phyloP scores from a whole-genome alignment of 1,140 invertebrate genomes.

The Drosophila athabasca region DNA sequence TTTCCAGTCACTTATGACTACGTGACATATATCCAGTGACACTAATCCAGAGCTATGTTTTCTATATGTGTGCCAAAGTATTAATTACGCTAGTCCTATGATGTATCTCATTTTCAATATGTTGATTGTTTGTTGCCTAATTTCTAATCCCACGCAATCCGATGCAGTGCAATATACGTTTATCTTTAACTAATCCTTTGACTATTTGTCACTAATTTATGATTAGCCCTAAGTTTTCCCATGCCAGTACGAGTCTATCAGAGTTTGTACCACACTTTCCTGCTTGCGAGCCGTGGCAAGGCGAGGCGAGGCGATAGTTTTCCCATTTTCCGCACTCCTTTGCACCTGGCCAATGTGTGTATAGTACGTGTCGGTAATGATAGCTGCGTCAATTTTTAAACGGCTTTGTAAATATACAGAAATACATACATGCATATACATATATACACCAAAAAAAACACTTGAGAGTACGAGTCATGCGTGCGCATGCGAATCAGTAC shows the following conservation, averaged over 20 bases:
- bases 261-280: constrained; percentile 7
- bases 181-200: constrained; percentile 2
- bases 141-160: constrained; percentile 59
- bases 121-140: constrained; percentile 63
- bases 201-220: constrained; percentile 18
- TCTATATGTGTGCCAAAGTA: constrained; percentile 73
- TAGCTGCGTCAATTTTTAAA: constrained; percentile 30
- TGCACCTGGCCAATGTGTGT: no score
- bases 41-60: constrained; percentile 31
- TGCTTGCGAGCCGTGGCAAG: no score
- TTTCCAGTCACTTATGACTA: constrained; percentile 5
- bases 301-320: not conserved
- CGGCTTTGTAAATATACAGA: constrained; percentile 54
- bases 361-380: not conserved
- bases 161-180: constrained; percentile 64
- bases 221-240: constrained; percentile 26
- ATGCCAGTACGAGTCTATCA: not conserved
- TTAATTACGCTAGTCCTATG: constrained; percentile 57
- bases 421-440: constrained; percentile 5
- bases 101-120: constrained; percentile 20
- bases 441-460: no score
- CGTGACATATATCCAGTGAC: no score
- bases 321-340: not conserved
- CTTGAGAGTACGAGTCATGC: no score
- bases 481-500: no score